phyloP scores from a whole-genome alignment of 2,113 vertebrate species.

The Micronisus gabar region DNA sequence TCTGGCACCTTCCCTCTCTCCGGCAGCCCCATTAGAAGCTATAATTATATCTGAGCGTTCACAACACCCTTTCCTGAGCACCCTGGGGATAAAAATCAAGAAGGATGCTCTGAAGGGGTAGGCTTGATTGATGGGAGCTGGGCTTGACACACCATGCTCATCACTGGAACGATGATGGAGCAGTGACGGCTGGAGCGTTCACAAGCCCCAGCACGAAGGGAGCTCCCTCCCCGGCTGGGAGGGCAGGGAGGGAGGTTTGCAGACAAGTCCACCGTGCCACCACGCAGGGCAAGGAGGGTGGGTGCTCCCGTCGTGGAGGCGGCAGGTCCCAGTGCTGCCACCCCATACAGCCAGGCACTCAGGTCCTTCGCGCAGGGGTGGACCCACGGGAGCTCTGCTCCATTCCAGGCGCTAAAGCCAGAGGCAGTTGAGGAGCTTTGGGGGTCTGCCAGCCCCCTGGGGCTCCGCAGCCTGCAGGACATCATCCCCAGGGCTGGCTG shows the following conservation, averaged over 20 bases:
- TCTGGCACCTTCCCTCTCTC: conserved; percentile 5
- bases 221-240: not conserved
- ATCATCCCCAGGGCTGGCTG: rapidly evolving
- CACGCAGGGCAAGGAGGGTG: rapidly evolving
- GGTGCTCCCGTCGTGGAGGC: not conserved
- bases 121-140: not conserved
- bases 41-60: not conserved
- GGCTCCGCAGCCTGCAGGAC: not conserved
- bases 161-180: not conserved
- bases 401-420: rapidly evolving
- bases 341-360: not conserved
- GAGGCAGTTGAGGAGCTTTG: rapidly evolving
- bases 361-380: not conserved
- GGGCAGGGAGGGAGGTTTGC: not conserved
- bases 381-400: not conserved
- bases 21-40: not conserved
- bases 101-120: not conserved
- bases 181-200: not conserved
- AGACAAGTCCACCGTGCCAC: not conserved
- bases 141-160: not conserved
- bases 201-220: rapidly evolving
- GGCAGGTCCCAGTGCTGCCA: not conserved
- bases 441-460: not conserved
- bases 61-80: not conserved
- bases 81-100: not conserved